Evolutionary conservation across 2,797 vertebrate genomes (phyloP).

Genomic region (Cossypha dichroa): DNA sequence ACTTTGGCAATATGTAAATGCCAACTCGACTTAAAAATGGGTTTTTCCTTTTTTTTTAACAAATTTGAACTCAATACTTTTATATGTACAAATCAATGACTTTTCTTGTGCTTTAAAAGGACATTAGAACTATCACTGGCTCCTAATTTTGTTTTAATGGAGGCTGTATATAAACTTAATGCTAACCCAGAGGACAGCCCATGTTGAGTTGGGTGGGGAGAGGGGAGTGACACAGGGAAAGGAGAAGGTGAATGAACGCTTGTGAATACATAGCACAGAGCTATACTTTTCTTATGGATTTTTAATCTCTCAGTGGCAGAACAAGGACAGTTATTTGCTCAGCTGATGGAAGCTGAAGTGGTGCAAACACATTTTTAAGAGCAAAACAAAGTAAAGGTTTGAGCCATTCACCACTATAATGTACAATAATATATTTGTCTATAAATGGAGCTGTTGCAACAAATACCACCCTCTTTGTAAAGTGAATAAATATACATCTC

Average conservation of each 20-base stretch:
- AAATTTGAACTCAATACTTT: constrained; percentile 73
- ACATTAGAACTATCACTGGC: constrained; percentile 46
- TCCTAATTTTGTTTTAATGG: constrained; percentile 62
- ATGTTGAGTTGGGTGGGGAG: background rate
- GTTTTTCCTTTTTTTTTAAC: constrained; percentile 56
- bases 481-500: constrained; percentile 85
- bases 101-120: constrained; percentile 65
- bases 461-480: constrained; percentile 83
- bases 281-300: constrained; percentile 54
- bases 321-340: constrained; percentile 50
- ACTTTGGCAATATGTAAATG: constrained; percentile 61
- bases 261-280: constrained; percentile 64
- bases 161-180: constrained; percentile 61
- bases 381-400: constrained; percentile 55
- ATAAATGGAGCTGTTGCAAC: constrained; percentile 81
- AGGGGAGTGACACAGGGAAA: background rate
- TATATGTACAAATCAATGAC: constrained; percentile 68
- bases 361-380: constrained; percentile 57
- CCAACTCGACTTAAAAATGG: constrained; percentile 21
- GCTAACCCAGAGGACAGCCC: constrained; percentile 35
- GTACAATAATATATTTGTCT: constrained; percentile 84
- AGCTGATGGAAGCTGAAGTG: constrained; percentile 50
- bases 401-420: constrained; percentile 73
- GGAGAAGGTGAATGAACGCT: constrained; percentile 38
- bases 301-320: constrained; percentile 61